These are phyloP conservation scores for Euplexia lucipara DNA, from an alignment of 2,888 invertebrate species.

Conservation along the genomic window DNA sequence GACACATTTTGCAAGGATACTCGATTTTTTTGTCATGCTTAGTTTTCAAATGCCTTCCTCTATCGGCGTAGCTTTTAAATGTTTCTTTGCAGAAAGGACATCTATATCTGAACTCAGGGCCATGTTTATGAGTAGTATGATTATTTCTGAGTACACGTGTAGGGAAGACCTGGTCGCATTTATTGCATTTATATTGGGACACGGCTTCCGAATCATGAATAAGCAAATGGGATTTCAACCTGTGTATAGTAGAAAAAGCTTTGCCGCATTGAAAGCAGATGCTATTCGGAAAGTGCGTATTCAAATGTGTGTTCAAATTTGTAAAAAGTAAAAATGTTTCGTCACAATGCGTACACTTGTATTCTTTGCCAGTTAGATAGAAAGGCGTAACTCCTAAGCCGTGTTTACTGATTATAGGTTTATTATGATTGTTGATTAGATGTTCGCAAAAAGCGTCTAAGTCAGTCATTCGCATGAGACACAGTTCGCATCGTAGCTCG, in stretches of 20 bases:
- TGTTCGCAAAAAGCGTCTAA: slow-evolving; percentile 79
- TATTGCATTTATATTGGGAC: slow-evolving; percentile 74
- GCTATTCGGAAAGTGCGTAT: slow-evolving; percentile 82
- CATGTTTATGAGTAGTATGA: slow-evolving; percentile 76
- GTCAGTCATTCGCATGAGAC: slow-evolving; percentile 68
- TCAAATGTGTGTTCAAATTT: slow-evolving; percentile 83
- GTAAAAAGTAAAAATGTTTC: slow-evolving; percentile 79
- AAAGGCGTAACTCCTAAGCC: slow-evolving; percentile 82
- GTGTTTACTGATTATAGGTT: slow-evolving; percentile 72
- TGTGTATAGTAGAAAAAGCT: slow-evolving; percentile 76
- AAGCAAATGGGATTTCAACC: slow-evolving; percentile 79
- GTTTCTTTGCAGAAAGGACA: slow-evolving; percentile 81
- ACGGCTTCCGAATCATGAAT: slow-evolving; percentile 71
- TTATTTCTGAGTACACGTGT: slow-evolving; percentile 73
- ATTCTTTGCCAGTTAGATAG: slow-evolving; percentile 72
- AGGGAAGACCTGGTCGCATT: slow-evolving; percentile 77
- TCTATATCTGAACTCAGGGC: slow-evolving; percentile 69
- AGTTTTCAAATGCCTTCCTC: slow-evolving; percentile 77
- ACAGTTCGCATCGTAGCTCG: slow-evolving; percentile 79
- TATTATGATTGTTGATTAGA: slow-evolving; percentile 75
- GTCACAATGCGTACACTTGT: slow-evolving; percentile 77
- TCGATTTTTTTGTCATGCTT: slow-evolving; percentile 79
- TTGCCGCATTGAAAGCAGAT: slow-evolving; percentile 86
- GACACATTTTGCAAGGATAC: slow-evolving; percentile 82
- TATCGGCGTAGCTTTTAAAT: slow-evolving; percentile 79